Base-by-base conservation (phyloP, 2,113 vertebrate genomes). In the Upupa epops region DNA sequence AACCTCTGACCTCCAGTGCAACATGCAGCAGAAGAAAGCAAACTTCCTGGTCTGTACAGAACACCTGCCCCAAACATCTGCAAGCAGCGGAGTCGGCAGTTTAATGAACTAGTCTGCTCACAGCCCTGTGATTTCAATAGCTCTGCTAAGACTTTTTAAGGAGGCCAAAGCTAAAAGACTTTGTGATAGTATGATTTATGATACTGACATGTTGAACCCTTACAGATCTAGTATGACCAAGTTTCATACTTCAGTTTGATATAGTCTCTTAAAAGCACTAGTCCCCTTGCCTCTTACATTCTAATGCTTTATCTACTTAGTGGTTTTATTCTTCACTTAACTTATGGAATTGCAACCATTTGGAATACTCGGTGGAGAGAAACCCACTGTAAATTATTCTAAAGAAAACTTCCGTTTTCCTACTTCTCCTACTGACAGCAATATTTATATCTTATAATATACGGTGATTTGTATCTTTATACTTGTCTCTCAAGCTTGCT, bases 61-160 rank as follows among this genome's bases (percentile, higher is more conserved):
- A 55, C 95, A 97, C 94, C 96, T 97, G 97, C 88, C 83, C 49
- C 51, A 88, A 81, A 95, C 94, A 94, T 97, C 96, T 95, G 92
- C 86, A 36, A 69, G 80, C 34, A 83, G 37, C 73, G 31, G 6
- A 73, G 48, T 22, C 3, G 11, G 68, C 51, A 74, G 3, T 63
- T 79, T 90, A 86, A 81, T 79, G n/a, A 65, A 80, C 74, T 71
- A 63, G 52, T 52, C 65, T 72, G 40, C 60, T 82, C 25, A 11
- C 22, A 54, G 59, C 21, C 68, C 40, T 59, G 66, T 66, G 69
- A 70, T 40, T 60, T 8, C 64, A 64, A 63, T 28, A 13, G 22
- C 42, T 75, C 65, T 71, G 20, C 31, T 66, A 49, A 58, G 59
- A 54, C 80, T 52, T 75, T 83, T 80, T 15, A 94, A 91, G 72